These are phyloP conservation scores for Caenorhabditis virilis DNA, from an alignment of 2,888 invertebrate species.

Conservation along the genomic window DNA sequence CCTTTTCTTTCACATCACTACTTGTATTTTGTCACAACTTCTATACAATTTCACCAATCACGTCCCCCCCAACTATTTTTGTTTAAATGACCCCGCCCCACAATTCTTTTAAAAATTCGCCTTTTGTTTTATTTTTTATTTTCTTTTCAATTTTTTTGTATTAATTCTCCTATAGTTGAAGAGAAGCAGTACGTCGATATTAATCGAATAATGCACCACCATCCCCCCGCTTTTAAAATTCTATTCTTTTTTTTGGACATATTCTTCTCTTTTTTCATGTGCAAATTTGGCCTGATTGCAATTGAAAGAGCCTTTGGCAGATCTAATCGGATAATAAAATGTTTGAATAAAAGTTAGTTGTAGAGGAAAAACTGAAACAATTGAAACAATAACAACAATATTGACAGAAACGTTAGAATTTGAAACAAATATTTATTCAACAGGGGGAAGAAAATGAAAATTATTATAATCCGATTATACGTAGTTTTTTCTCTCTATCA, in stretches of 20 bases:
- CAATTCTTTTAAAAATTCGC: background rate
- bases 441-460: too few relatives aligned
- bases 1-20: constrained; percentile 25
- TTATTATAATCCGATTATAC: too few relatives aligned
- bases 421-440: too few relatives aligned
- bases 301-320: constrained; percentile 26
- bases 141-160: background rate
- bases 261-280: constrained; percentile 14
- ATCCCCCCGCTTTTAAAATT: background rate
- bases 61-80: background rate
- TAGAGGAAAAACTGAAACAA: too few relatives aligned
- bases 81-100: too few relatives aligned
- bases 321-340: constrained; percentile 24
- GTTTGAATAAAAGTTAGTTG: too few relatives aligned
- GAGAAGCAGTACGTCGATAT: constrained; percentile 13
- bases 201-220: background rate
- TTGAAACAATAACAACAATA: background rate
- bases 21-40: constrained; percentile 25
- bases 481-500: too few relatives aligned
- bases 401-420: too few relatives aligned
- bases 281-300: constrained; percentile 24
- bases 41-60: background rate
- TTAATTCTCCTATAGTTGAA: constrained; percentile 25
- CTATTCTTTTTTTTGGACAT: background rate
- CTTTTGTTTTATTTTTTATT: background rate